Evolutionary conservation across 2,113 vertebrate species (phyloP).

Genomic region (Oryzias celebensis): DNA sequence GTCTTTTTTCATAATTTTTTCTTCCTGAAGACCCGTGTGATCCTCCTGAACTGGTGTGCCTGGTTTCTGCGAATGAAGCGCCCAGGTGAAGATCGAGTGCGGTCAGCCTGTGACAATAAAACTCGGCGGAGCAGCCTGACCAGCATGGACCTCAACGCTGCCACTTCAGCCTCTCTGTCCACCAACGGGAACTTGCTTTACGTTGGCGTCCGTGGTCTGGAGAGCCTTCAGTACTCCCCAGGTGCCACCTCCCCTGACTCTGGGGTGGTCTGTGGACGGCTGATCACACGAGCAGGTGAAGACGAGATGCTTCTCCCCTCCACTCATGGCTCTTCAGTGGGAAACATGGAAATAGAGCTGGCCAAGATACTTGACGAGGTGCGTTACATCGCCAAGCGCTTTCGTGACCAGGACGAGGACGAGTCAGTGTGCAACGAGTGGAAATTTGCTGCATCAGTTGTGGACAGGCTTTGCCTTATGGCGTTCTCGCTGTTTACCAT

Average conservation of each 20-base stretch:
- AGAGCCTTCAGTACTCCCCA: conserved; percentile 81
- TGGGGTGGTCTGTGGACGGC: conserved; percentile 82
- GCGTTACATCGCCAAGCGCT: conserved; percentile 88
- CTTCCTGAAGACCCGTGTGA: conserved; percentile 83
- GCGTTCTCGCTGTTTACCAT: conserved; percentile 92
- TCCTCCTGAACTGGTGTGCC: conserved; percentile 95
- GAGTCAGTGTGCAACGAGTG: conserved; percentile 87
- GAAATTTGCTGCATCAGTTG: conserved; percentile 94
- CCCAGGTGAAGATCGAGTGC: conserved; percentile 86
- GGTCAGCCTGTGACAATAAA: conserved; percentile 85
- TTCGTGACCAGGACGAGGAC: conserved; percentile 87
- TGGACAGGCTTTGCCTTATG: conserved; percentile 94
- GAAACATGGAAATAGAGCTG: conserved; percentile 81
- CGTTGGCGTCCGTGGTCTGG: conserved; percentile 84
- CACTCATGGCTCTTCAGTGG: conserved; percentile 56
- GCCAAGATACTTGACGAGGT: conserved; percentile 91
- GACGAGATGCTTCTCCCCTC: conserved; percentile 84
- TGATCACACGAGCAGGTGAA: conserved; percentile 78
- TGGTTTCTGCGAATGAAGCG: conserved; percentile 97
- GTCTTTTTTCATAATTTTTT: background rate
- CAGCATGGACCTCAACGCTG: conserved; percentile 81
- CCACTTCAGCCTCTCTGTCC: conserved; percentile 68
- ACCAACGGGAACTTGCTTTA: conserved; percentile 86
- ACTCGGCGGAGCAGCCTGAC: conserved; percentile 82
- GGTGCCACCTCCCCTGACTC: conserved; percentile 85